Conservation (phyloP, 2,888 invertebrate species). For the Diaphora mendica region DNA sequence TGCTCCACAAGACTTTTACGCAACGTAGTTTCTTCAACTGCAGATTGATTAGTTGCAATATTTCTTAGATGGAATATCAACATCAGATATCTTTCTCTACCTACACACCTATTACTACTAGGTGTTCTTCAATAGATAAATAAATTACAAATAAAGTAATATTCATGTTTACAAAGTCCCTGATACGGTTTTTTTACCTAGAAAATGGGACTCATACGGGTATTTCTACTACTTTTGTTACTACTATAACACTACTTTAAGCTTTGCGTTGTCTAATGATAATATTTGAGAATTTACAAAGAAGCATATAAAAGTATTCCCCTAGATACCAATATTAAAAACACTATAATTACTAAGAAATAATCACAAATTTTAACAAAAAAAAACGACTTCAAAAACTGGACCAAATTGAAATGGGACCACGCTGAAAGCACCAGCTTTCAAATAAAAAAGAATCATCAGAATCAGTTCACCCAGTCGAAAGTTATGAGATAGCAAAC, state of each 20-base stretch:
- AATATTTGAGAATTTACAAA: too few species aligned
- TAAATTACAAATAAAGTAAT: neutral
- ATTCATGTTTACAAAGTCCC: neutral
- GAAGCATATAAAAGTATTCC: neutral
- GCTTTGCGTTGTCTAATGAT: neutral
- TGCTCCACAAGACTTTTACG: neutral
- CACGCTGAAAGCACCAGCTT: too few species aligned
- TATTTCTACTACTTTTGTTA: too few species aligned
- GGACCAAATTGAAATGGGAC: too few species aligned
- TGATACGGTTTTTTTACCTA: neutral
- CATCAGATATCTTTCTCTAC: neutral
- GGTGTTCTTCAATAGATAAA: neutral
- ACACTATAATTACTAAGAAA: neutral
- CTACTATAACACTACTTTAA: neutral
- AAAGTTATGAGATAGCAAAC: too few species aligned
- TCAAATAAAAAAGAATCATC: too few species aligned
- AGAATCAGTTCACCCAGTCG: too few species aligned
- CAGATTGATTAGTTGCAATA: neutral
- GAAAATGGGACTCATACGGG: too few species aligned
- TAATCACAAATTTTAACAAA: too few species aligned
- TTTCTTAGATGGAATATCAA: neutral
- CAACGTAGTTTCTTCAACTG: neutral
- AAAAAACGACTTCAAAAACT: too few species aligned
- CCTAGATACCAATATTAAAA: neutral
- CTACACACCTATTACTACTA: neutral